These are phyloP conservation scores for Anarrhichthys ocellatus DNA, from an alignment of 2,113 vertebrate genomes.

Conservation along the genomic window DNA sequence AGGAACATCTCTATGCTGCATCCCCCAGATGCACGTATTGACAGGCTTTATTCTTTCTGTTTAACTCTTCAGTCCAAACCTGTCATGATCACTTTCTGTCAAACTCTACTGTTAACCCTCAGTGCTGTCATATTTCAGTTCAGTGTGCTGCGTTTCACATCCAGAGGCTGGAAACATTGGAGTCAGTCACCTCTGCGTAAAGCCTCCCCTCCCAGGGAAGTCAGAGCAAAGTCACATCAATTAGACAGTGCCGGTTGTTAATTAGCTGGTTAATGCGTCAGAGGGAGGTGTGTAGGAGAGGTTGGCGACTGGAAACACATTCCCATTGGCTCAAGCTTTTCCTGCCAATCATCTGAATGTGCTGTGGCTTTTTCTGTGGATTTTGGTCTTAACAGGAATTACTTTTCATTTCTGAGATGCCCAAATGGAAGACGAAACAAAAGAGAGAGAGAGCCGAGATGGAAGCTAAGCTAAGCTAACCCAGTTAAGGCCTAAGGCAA, in stretches of 20 bases:
- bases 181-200: slow-evolving; percentile 34
- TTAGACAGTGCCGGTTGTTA: slow-evolving; percentile 36
- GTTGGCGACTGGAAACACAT: not conserved
- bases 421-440: too few species aligned
- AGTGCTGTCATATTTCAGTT: slow-evolving; percentile 14
- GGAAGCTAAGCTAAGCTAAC: not conserved
- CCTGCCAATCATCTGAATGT: not conserved
- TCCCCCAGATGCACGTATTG: not conserved
- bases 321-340: not conserved
- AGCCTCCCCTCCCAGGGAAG: slow-evolving; percentile 31
- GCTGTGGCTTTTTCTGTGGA: not conserved
- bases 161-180: slow-evolving; percentile 22
- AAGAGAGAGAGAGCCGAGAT: not conserved
- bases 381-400: not conserved
- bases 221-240: slow-evolving; percentile 47
- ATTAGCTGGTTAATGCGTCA: slow-evolving; percentile 36
- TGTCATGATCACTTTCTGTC: slow-evolving; percentile 9
- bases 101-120: not conserved
- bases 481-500: not conserved
- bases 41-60: not conserved
- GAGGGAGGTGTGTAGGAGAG: not conserved
- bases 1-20: not conserved
- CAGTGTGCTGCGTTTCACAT: slow-evolving; percentile 13
- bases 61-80: not conserved
- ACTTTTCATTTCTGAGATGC: not conserved